A percentile compares a stretch with the other conserved stretches of the same genome.
These are phyloP conservation scores for Trissolcus japonicus DNA, from an alignment of 2,888 invertebrate genomes.

Conservation along the genomic window DNA sequence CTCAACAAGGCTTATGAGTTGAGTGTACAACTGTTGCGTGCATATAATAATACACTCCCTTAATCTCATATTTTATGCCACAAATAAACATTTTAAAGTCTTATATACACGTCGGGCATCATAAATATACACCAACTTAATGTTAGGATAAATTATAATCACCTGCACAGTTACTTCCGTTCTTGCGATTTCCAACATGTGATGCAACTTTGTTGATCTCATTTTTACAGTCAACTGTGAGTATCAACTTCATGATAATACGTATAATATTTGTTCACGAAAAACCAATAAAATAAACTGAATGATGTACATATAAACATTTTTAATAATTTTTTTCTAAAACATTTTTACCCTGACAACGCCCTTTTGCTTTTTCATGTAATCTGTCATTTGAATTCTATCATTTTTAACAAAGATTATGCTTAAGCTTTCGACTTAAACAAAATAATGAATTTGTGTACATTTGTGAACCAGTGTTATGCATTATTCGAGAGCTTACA, in stretches of 20 bases:
- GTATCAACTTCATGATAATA: not conserved
- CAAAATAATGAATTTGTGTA: conserved; percentile 35
- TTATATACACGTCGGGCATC: conserved; percentile 21
- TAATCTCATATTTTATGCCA: conserved; percentile 33
- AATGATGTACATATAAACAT: not conserved
- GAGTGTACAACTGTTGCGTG: conserved; percentile 40
- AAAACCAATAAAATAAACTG: not conserved
- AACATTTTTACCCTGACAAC: not conserved
- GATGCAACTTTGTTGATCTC: conserved; percentile 6
- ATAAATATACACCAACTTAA: conserved; percentile 21
- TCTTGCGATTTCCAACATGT: conserved; percentile 7
- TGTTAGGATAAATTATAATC: conserved; percentile 25
- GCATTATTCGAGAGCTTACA: conserved; percentile 30
- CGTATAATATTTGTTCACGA: not conserved
- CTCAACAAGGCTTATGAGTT: conserved; percentile 30
- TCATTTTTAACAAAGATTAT: not conserved
- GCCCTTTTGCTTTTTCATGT: not conserved
- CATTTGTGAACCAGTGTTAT: conserved; percentile 28
- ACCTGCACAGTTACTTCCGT: not conserved
- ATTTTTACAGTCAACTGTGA: not conserved
- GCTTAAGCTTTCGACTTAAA: not conserved
- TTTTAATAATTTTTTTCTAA: not conserved
- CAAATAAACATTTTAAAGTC: conserved; percentile 33
- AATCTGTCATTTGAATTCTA: not conserved
- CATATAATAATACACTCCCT: conserved; percentile 23